Evolutionary conservation across 2,113 vertebrate genomes (phyloP).

Genomic region (Bagarius yarrelli): DNA sequence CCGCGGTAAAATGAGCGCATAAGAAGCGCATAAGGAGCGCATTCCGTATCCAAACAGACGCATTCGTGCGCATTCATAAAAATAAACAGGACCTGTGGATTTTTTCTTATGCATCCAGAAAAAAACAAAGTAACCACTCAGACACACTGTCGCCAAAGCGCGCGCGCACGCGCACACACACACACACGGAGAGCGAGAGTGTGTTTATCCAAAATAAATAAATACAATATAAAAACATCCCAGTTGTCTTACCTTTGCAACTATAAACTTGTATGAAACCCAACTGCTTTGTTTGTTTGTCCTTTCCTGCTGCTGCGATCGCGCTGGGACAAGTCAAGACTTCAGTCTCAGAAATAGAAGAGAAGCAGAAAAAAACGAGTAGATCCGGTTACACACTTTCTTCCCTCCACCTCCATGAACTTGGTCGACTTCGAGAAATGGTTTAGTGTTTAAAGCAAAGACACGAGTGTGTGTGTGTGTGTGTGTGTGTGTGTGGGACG

Average conservation of each 20-base stretch:
- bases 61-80: background rate
- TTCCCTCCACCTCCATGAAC: conserved; percentile 38
- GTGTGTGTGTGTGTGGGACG: background rate
- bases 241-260: background rate
- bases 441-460: background rate
- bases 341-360: background rate
- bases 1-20: background rate
- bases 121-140: background rate
- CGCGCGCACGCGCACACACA: background rate
- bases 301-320: background rate
- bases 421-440: conserved; percentile 31
- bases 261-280: background rate
- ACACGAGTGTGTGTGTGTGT: background rate
- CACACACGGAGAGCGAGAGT: background rate
- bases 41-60: too few relatives aligned
- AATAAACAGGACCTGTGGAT: background rate
- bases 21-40: too few relatives aligned
- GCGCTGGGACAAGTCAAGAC: background rate
- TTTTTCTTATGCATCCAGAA: background rate
- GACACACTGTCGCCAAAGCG: conserved; percentile 20
- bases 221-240: background rate
- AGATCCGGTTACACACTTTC: conserved; percentile 57
- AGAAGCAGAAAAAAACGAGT: conserved; percentile 38
- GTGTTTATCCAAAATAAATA: background rate
- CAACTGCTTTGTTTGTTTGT: background rate